Conservation (phyloP, 2,113 vertebrate genomes). For the Burhinus bistriatus region DNA sequence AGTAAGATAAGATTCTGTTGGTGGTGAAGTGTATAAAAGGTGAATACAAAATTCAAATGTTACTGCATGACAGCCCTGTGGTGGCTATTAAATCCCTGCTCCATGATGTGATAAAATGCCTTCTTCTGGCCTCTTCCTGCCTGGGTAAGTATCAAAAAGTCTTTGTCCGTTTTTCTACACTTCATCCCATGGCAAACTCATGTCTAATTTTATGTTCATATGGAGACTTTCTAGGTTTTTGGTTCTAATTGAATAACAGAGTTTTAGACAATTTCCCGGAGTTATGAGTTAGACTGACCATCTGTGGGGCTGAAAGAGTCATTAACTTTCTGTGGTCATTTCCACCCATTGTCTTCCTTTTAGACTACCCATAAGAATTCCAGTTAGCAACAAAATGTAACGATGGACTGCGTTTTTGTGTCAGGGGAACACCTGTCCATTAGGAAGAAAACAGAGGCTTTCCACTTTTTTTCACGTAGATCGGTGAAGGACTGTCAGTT, state of each 20-base stretch:
- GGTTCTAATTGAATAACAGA: not conserved
- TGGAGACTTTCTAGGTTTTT: not conserved
- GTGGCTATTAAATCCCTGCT: not conserved
- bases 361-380: not conserved
- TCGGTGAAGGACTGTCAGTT: not conserved
- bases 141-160: not conserved
- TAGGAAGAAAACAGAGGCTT: not conserved
- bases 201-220: not conserved
- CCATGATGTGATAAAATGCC: not conserved
- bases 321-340: constrained; percentile 45
- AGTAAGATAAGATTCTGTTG: not conserved
- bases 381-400: not conserved
- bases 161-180: not conserved
- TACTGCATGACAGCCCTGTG: not conserved
- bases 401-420: not conserved
- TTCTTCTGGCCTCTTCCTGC: not conserved
- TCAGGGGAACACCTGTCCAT: constrained; percentile 49
- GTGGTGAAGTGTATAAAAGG: not conserved
- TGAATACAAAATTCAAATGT: not conserved
- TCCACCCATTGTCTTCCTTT: constrained; percentile 49
- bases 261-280: constrained; percentile 4
- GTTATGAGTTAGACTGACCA: constrained; percentile 12
- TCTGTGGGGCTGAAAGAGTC: constrained; percentile 41
- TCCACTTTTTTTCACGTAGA: not conserved
- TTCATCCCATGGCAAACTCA: not conserved